Conservation (phyloP, 2,113 vertebrate species). For the Numenius arquata region DNA sequence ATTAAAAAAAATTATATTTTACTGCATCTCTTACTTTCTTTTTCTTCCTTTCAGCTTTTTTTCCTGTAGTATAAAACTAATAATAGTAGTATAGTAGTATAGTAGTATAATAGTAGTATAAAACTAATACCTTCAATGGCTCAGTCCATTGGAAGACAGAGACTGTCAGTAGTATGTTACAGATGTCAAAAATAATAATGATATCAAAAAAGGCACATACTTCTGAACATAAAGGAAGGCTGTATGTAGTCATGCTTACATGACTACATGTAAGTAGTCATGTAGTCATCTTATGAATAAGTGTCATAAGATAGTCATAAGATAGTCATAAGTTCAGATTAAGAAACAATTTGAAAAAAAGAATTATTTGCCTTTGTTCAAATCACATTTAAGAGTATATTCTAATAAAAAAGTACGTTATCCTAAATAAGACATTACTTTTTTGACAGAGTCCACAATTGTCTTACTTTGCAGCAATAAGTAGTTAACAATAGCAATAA, state of each 20-base stretch:
- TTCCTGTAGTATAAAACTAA: too few relatives aligned
- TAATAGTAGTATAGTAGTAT: too few relatives aligned
- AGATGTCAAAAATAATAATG: not conserved
- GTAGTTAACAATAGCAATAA: not conserved
- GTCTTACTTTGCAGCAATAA: not conserved
- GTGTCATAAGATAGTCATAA: too few relatives aligned
- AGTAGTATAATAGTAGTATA: too few relatives aligned
- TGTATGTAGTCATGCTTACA: not conserved
- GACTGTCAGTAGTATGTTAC: not conserved
- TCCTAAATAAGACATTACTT: not conserved
- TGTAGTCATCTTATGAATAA: too few relatives aligned
- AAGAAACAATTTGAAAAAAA: not conserved
- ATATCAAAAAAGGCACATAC: not conserved
- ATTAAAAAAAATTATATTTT: not conserved
- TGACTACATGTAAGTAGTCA: too few relatives aligned
- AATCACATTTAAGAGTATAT: not conserved
- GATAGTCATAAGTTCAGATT: too few relatives aligned
- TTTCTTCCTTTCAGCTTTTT: not conserved
- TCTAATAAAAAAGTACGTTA: not conserved
- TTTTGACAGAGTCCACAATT: not conserved
- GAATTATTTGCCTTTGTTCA: not conserved
- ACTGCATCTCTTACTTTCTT: not conserved
- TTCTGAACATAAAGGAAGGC: not conserved
- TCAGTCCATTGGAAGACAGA: not conserved
- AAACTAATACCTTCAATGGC: not conserved